Conservation (phyloP, 2,888 invertebrate species). For the Aporophyla lueneburgensis region DNA sequence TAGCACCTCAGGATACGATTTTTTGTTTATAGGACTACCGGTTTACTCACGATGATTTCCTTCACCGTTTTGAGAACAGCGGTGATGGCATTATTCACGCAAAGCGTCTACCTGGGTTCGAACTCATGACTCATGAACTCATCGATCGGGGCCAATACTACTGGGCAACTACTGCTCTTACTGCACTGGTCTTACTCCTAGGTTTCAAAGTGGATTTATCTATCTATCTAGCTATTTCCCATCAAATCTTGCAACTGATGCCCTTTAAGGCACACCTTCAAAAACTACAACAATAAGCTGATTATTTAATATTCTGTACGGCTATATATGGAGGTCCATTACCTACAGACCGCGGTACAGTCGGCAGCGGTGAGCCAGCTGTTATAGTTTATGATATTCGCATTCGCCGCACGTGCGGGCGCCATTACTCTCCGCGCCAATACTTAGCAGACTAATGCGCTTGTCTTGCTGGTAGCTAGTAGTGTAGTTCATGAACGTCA, state of each 20-base stretch:
- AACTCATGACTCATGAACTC: too few relatives aligned
- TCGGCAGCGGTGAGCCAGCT: constrained; percentile 42
- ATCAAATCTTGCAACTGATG: background rate
- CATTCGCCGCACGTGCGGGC: constrained; percentile 52
- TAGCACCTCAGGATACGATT: too few relatives aligned
- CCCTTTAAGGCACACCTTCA: background rate
- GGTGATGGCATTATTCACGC: too few relatives aligned
- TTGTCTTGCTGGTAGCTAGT: constrained; percentile 13
- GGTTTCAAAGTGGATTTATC: background rate
- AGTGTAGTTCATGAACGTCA: constrained; percentile 21
- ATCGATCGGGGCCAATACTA: too few relatives aligned
- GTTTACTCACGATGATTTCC: too few relatives aligned
- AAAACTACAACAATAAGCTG: constrained; percentile 7
- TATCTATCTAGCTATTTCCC: background rate
- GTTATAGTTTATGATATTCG: constrained; percentile 46
- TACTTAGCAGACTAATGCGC: constrained; percentile 50
- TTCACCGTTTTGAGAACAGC: too few relatives aligned
- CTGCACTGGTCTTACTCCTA: too few relatives aligned
- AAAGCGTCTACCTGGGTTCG: too few relatives aligned
- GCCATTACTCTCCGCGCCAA: constrained; percentile 52
- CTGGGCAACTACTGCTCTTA: too few relatives aligned
- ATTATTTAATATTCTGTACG: constrained; percentile 41
- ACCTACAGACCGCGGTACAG: constrained; percentile 32
- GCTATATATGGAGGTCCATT: constrained; percentile 27
- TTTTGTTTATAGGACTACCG: too few relatives aligned